Base-by-base conservation (phyloP, 1,140 invertebrate genomes). In the Odontomachus brunneus region DNA sequence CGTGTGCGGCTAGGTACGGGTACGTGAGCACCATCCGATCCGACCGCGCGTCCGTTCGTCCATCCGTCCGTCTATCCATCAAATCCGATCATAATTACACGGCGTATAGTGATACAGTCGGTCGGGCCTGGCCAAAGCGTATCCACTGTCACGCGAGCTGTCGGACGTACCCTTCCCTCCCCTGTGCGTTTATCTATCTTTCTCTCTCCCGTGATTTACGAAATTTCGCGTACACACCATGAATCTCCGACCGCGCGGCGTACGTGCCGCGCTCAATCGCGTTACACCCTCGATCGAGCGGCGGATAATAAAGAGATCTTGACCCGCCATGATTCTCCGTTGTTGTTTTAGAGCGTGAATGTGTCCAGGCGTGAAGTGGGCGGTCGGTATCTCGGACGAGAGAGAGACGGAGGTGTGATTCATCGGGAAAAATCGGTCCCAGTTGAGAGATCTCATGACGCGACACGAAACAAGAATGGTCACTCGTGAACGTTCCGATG, bases 31-130 rank as follows among this genome's bases (percentile, higher is more conserved):
- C 33, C 75, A 71, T 80, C 75, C 63, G 75, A 78, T 78, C 49
- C 49, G 63, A 55, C 63, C 75, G 60, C 65, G 60, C 62, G 57
- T 84, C 83, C 75, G 60, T 63, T 81, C 83, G 60, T 75, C 72
- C 62, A 49, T 84, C 83, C 75, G 60, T 63, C 73, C 83, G 63
- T 84, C 83, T 82, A 84, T 84, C 80, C 83, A 75, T 83, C 80
- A 73, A 73, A 72, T 73, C 80, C 67, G 73, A 83, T 75, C 81
- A 75, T 83, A 83, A 83, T 83, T 83, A 83, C 71, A 76, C 73
- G 57, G 48, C 24, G 29, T 81, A 63, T 38, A 59, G 75, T 65
- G 80, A 82, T 82, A 82, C 80, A 82, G 80, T 82, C 71, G 59
- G 19, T 29, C 17, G 33, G n/a, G 17, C 26, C 24, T 11, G 44